A percentile compares a stretch with the other conserved stretches of the same genome.
These are phyloP conservation scores for Drosophila buzzatii DNA, from an alignment of 2,888 invertebrate species.

Conservation along the genomic window DNA sequence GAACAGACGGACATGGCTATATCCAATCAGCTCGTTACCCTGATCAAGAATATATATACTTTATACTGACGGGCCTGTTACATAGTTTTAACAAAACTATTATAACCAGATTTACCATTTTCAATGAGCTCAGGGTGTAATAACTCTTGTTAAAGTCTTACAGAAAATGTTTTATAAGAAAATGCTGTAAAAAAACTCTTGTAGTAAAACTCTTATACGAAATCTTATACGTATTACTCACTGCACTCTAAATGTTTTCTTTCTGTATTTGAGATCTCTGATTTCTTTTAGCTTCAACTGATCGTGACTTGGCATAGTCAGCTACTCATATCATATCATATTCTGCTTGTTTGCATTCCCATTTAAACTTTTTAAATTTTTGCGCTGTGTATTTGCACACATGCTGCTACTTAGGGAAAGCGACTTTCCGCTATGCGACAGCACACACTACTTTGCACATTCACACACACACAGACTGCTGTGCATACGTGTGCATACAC, in stretches of 20 bases:
- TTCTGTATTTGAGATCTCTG: neutral
- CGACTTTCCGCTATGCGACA: constrained; percentile 54
- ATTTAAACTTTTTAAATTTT: constrained; percentile 38
- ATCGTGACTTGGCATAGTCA: neutral
- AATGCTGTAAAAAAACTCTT: neutral
- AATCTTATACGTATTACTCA: neutral
- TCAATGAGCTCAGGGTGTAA: no score
- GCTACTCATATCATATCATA: neutral
- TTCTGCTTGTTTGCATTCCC: neutral
- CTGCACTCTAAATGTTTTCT: neutral
- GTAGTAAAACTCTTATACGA: neutral
- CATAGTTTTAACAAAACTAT: no score
- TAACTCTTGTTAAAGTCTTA: no score
- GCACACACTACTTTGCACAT: constrained; percentile 33
- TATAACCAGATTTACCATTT: no score
- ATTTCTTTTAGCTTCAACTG: neutral
- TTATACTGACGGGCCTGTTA: no score
- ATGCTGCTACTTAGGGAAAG: constrained; percentile 44
- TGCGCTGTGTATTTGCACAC: constrained; percentile 42
- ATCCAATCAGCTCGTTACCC: no score
- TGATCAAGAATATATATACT: no score
- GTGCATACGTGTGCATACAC: constrained; percentile 25
- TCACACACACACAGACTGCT: neutral
- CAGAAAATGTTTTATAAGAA: neutral
- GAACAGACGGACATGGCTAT: no score